phyloP scores from a whole-genome alignment of 2,113 vertebrate genomes.

The Hydropotes inermis region DNA sequence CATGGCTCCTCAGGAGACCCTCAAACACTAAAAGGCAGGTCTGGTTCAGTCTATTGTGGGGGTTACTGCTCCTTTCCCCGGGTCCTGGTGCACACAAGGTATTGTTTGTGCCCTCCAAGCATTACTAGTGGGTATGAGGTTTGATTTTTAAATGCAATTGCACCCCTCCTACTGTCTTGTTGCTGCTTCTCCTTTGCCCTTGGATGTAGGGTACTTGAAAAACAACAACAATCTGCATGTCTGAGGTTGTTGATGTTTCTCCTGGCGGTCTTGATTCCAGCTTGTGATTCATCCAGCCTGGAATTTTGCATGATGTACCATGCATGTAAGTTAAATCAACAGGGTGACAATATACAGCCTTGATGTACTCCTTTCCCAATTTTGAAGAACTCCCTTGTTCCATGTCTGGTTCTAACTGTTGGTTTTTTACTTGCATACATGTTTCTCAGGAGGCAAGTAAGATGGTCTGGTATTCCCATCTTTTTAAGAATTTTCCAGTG shows the following conservation, averaged over 20 bases:
- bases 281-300: neutral
- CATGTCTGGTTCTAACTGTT: neutral
- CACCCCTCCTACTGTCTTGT: neutral
- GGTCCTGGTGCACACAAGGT: neutral
- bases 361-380: neutral
- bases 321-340: neutral
- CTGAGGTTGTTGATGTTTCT: neutral
- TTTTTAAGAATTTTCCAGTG: neutral
- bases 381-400: neutral
- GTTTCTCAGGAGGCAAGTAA: neutral
- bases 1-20: neutral
- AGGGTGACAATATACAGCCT: neutral
- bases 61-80: neutral
- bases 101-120: neutral
- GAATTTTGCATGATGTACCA: neutral
- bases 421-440: neutral
- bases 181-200: neutral
- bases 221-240: neutral
- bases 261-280: neutral
- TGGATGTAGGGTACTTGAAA: neutral
- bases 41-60: neutral
- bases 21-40: neutral
- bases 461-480: neutral
- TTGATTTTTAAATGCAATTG: neutral
- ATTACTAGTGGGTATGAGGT: neutral